These are phyloP conservation scores for Brachionus rotundiformis DNA, from an alignment of 1,140 invertebrate genomes.

Conservation along the genomic window DNA sequence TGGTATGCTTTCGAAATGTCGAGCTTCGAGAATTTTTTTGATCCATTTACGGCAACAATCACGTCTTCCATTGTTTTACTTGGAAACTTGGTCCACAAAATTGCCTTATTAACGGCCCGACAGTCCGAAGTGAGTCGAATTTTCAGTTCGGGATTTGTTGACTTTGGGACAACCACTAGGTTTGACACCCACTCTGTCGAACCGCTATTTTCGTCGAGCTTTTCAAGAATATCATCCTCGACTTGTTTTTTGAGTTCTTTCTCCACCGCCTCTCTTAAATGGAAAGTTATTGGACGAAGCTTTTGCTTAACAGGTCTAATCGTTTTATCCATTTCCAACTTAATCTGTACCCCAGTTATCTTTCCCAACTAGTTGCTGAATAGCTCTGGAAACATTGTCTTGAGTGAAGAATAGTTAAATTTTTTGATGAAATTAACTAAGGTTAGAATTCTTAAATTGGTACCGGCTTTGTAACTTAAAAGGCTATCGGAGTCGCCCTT, in stretches of 20 bases:
- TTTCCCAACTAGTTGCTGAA: not conserved
- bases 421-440: not conserved
- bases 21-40: constrained; percentile 55
- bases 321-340: not conserved
- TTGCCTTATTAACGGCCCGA: constrained; percentile 55
- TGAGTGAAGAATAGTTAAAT: not conserved
- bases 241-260: not conserved
- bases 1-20: constrained; percentile 56
- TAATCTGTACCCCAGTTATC: not conserved
- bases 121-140: not conserved
- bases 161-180: not conserved
- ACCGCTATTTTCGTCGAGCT: not conserved
- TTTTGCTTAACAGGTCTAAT: constrained; percentile 11
- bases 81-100: constrained; percentile 54
- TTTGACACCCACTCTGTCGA: constrained; percentile 22
- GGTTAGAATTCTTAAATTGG: not conserved
- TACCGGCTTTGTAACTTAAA: not conserved
- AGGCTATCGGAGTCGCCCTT: not conserved
- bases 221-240: not conserved
- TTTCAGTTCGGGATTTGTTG: not conserved
- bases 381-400: not conserved
- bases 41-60: constrained; percentile 54
- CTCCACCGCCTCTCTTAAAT: not conserved
- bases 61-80: constrained; percentile 57
- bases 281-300: not conserved